These are phyloP conservation scores for Rhagonycha lutea DNA, from an alignment of 2,888 invertebrate species.

Conservation along the genomic window DNA sequence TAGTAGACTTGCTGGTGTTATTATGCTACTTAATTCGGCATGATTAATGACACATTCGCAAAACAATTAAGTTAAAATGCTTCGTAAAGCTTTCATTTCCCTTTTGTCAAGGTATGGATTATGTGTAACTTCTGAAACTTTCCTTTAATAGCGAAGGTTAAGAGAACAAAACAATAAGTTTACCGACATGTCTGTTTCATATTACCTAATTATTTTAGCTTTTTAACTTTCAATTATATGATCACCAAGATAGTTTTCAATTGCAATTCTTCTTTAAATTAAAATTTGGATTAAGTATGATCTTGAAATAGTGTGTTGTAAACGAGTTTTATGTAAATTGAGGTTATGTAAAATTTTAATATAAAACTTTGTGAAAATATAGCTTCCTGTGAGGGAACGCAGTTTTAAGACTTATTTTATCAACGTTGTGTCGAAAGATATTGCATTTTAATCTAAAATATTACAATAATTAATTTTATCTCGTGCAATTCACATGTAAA, in stretches of 20 bases:
- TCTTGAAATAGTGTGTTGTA: background rate
- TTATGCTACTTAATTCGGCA: conserved; percentile 6
- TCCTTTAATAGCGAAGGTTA: background rate
- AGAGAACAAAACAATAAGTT: background rate
- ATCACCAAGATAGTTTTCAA: background rate
- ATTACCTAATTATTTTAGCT: background rate
- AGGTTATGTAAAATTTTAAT: background rate
- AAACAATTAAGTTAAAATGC: conserved; percentile 15
- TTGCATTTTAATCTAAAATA: background rate
- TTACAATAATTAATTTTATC: background rate
- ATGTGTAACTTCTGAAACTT: conserved; percentile 3
- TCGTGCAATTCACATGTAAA: background rate
- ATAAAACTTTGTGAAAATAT: background rate
- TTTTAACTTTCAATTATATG: background rate
- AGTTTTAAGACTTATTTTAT: background rate
- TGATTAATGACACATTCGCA: conserved; percentile 8
- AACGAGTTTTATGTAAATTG: background rate
- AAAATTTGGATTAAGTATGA: background rate
- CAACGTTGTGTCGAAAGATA: background rate
- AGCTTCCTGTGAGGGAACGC: background rate
- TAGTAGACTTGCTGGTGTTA: conserved; percentile 6
- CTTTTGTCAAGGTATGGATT: conserved; percentile 2
- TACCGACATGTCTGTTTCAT: background rate
- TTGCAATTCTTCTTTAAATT: background rate
- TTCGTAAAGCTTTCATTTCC: conserved; percentile 5